phyloP scores from a whole-genome alignment of 2,113 vertebrate genomes.

The Varanus salvator region DNA sequence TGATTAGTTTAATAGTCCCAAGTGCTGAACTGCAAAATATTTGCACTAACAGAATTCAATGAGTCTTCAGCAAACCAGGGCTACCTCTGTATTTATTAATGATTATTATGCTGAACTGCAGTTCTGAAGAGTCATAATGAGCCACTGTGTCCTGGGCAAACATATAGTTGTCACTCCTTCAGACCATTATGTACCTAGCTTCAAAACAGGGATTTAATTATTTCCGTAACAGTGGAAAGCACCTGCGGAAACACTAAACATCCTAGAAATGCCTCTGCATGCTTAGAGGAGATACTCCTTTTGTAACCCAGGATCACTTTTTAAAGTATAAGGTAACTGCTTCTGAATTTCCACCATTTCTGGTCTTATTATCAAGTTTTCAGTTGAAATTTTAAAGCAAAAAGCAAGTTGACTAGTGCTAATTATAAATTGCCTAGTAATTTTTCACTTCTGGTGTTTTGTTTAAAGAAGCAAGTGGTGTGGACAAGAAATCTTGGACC shows the following conservation, averaged over 20 bases:
- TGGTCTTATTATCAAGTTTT: not conserved
- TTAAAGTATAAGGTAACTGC: not conserved
- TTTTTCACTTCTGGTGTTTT: conserved; percentile 9
- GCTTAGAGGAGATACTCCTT: not conserved
- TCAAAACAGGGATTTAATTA: not conserved
- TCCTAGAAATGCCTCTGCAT: not conserved
- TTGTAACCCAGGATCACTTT: not conserved
- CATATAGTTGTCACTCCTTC: not conserved
- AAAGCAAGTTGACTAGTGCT: not conserved
- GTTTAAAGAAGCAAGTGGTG: conserved; percentile 1
- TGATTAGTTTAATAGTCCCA: not conserved
- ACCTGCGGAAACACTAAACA: not conserved
- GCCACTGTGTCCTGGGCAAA: not conserved
- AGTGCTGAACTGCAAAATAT: not conserved
- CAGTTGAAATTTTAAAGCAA: not conserved
- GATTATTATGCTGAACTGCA: not conserved
- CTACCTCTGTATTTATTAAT: not conserved
- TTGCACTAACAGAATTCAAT: not conserved
- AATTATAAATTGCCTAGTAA: conserved; percentile 35
- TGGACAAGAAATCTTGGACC: conserved; percentile 8
- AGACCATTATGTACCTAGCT: not conserved
- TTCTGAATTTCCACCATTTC: not conserved
- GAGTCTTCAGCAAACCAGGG: not conserved
- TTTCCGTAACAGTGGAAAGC: not conserved
- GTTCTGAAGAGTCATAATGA: not conserved